Conservation (phyloP, 2,888 invertebrate species). For the Nomada fabriciana region DNA sequence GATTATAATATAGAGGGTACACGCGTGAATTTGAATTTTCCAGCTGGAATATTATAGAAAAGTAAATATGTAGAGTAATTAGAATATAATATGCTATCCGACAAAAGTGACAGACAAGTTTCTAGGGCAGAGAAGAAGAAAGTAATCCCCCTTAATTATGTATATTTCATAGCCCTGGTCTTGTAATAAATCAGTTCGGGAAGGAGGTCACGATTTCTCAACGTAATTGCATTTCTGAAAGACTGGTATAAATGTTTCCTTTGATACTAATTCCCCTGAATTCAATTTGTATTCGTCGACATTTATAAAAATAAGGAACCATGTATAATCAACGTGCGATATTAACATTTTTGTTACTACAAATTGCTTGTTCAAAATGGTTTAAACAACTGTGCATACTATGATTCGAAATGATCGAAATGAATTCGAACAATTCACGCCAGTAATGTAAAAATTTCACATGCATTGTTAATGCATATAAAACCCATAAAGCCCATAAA, state of each 20-base stretch:
- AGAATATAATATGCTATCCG: no score
- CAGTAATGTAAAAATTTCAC: not conserved
- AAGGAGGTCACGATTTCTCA: no score
- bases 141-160: not conserved
- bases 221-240: not conserved
- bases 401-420: no score
- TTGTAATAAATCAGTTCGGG: not conserved
- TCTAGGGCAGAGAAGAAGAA: not conserved
- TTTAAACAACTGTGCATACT: no score
- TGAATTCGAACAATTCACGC: not conserved
- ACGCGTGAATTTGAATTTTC: no score
- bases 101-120: not conserved
- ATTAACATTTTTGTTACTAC: no score
- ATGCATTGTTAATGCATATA: not conserved
- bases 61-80: not conserved
- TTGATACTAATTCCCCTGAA: not conserved
- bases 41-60: not conserved
- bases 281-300: no score
- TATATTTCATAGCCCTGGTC: not conserved
- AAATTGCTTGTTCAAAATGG: no score
- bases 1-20: no score
- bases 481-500: constrained; percentile 11
- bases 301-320: no score
- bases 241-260: not conserved
- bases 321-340: no score